Conservation (phyloP, 2,888 invertebrate genomes). For the Leptopilina syphax region DNA sequence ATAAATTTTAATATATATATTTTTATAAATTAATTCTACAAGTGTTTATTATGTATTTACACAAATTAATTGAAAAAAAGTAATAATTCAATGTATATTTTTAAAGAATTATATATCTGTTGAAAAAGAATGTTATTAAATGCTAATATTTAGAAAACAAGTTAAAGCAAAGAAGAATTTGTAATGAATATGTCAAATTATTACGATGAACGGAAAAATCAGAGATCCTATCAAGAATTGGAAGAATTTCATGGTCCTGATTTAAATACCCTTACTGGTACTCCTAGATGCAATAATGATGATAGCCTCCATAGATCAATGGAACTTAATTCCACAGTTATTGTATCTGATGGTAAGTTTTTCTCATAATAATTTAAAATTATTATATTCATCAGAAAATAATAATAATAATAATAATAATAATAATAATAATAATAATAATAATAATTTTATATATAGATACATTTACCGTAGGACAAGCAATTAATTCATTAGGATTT, state of each 20-base stretch:
- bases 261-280: conserved; percentile 59
- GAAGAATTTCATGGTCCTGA: conserved; percentile 67
- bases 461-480: conserved; percentile 91
- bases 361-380: conserved; percentile 44
- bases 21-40: too few relatives aligned
- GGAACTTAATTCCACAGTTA: conserved; percentile 88
- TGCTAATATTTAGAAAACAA: too few relatives aligned
- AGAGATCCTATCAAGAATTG: conserved; percentile 70
- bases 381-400: too few relatives aligned
- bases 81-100: too few relatives aligned
- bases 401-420: too few relatives aligned
- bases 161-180: background rate
- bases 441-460: conserved; percentile 77
- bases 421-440: too few relatives aligned
- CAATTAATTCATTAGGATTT: conserved; percentile 91
- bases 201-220: conserved; percentile 59
- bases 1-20: too few relatives aligned
- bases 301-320: conserved; percentile 75
- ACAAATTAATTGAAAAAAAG: too few relatives aligned
- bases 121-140: too few relatives aligned
- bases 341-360: conserved; percentile 86
- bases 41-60: too few relatives aligned
- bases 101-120: background rate
- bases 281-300: conserved; percentile 55
- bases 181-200: conserved; percentile 60